Percentiles rank a stretch among this genome's conserved stretches.
phyloP scores from a whole-genome alignment of 1,140 invertebrate species.

The Hyphantria cunea region DNA sequence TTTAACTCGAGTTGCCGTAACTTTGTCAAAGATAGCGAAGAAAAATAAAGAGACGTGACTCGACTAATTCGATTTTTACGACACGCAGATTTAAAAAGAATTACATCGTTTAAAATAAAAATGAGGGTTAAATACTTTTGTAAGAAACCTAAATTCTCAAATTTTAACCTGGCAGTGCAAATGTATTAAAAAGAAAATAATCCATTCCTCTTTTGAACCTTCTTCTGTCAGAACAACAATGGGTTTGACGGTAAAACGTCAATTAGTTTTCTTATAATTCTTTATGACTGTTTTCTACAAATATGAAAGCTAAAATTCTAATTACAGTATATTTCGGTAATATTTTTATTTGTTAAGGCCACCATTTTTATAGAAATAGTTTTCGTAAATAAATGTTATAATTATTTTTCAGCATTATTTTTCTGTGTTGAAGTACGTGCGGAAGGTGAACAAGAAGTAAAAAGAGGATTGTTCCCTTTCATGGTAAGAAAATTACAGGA shows the following conservation, averaged over 20 bases:
- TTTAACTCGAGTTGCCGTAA: slow-evolving; percentile 66
- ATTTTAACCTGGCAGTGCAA: slow-evolving; percentile 36
- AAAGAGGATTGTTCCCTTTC: slow-evolving; percentile 55
- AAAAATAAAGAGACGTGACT: slow-evolving; percentile 78
- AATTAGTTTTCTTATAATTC: slow-evolving; percentile 40
- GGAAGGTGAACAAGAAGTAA: slow-evolving; percentile 51
- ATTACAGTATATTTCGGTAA: slow-evolving; percentile 38
- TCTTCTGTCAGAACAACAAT: slow-evolving; percentile 46
- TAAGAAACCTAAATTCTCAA: slow-evolving; percentile 25
- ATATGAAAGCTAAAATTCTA: slow-evolving; percentile 50
- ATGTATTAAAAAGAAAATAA: slow-evolving; percentile 36
- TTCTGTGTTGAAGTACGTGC: slow-evolving; percentile 38
- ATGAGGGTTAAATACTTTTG: slow-evolving; percentile 20
- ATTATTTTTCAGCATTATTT: slow-evolving; percentile 28
- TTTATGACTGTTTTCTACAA: slow-evolving; percentile 41
- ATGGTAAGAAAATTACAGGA: slow-evolving; percentile 49
- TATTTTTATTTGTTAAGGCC: slow-evolving; percentile 2
- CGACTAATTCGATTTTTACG: slow-evolving; percentile 70
- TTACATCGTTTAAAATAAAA: slow-evolving; percentile 42
- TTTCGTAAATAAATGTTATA: slow-evolving; percentile 24
- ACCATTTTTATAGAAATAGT: slow-evolving; percentile 30
- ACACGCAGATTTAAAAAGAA: slow-evolving; percentile 48
- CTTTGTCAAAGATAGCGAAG: slow-evolving; percentile 75
- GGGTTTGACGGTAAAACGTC: slow-evolving; percentile 44
- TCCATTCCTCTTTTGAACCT: slow-evolving; percentile 68